Base-by-base conservation (phyloP, 1,140 invertebrate genomes). In the Cecropterus lyciades region DNA sequence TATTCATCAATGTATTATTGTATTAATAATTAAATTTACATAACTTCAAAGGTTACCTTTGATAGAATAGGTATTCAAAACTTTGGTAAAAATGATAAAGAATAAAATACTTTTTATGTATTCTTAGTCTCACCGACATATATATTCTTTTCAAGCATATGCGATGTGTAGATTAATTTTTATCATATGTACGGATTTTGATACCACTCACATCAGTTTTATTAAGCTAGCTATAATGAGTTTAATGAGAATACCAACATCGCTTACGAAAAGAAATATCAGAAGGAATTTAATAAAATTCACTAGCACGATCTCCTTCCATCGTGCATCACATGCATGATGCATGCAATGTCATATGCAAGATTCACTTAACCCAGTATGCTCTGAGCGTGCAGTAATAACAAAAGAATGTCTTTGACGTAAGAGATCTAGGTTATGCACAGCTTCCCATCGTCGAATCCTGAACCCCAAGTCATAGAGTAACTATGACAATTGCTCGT, bases 231-330 rank as follows among this genome's bases (percentile, higher is more conserved):
- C 10, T 37, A 11, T 37, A n/a, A 37, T 37, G 33, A n/a, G 1
- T 37, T 37, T 37, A 37, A 37, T 11, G 11, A n/a, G 10, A 37
- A 20, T 16, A 17, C 24, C 45, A 7, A 20, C 10, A 16, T n/a
- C 14, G 15, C 11, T 9, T 27, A 60, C 27, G 43, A 48, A 20
- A 30, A 59, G n/a, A 33, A 40, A 37, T 37, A n/a, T 33, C 24
- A 7, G 24, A 15, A 60, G 27, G 33, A 37, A 37, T 37, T 37
- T 37, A 37, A 37, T 74, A 74, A 74, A 68, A 65, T 16, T 14
- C 49, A 13, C 55, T 37, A 37, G 42, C 57, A 51, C 65, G 11
- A 20, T 14, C n/a, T n/a, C 7, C 0, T 30, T 7, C 0, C 27
- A 30, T 8, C 7, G 27, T 14, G 59, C 45, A 30, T 40, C 45